These are phyloP conservation scores for Clarias batrachus DNA, from an alignment of 2,113 vertebrate genomes.

Conservation along the genomic window DNA sequence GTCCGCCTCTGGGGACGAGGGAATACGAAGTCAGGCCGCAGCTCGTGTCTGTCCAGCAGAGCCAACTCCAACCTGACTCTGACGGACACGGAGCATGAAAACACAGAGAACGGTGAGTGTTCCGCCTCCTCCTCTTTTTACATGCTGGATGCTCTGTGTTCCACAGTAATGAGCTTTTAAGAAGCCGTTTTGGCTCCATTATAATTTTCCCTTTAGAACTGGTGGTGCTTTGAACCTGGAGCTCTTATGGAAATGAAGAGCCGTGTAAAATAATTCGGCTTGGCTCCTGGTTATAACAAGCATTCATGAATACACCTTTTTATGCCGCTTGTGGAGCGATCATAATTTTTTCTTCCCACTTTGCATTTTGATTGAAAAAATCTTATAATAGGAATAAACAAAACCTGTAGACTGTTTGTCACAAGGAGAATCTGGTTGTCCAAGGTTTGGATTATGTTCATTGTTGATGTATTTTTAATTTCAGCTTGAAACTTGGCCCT, in stretches of 20 bases:
- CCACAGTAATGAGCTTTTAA: slow-evolving; percentile 34
- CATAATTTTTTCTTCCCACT: slow-evolving; percentile 7
- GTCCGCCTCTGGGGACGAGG: slow-evolving; percentile 88
- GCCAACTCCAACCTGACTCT: slow-evolving; percentile 98
- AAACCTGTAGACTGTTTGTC: neutral
- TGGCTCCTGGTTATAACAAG: slow-evolving; percentile 20
- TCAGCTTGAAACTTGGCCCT: neutral
- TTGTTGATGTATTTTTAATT: neutral
- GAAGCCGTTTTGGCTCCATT: slow-evolving; percentile 15
- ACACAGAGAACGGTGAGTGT: slow-evolving; percentile 87
- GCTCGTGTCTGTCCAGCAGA: slow-evolving; percentile 94
- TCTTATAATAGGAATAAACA: slow-evolving; percentile 13
- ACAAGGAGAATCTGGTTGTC: neutral
- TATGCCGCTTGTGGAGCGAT: neutral
- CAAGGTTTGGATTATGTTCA: neutral
- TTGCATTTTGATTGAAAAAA: slow-evolving; percentile 26
- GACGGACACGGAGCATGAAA: slow-evolving; percentile 95
- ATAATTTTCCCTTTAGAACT: slow-evolving; percentile 17
- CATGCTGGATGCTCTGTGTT: neutral
- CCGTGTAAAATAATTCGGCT: neutral
- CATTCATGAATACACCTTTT: slow-evolving; percentile 17
- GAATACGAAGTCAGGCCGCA: slow-evolving; percentile 90
- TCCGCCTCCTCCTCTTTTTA: neutral
- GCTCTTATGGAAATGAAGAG: slow-evolving; percentile 27
- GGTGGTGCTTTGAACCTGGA: slow-evolving; percentile 23